Conservation (phyloP, 2,888 invertebrate species). For the Melikaiella ostensackeni region DNA sequence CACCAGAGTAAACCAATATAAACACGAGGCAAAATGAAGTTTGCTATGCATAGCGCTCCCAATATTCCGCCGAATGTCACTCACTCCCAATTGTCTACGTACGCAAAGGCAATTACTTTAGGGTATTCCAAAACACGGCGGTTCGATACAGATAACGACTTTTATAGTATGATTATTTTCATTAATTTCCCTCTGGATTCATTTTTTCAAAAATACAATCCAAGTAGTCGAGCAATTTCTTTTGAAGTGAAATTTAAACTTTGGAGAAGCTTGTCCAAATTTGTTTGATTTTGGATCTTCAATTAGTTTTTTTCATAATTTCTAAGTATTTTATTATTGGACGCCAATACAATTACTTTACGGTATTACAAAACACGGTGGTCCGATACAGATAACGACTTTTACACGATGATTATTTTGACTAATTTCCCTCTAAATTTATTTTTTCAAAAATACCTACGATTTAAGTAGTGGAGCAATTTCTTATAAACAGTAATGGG, state of each 20-base stretch:
- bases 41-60: neutral
- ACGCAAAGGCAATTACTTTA: constrained; percentile 26
- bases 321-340: no score
- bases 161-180: neutral
- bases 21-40: constrained; percentile 50
- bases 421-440: neutral
- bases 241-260: no score
- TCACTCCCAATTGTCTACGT: constrained; percentile 6
- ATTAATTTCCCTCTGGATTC: neutral
- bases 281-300: no score
- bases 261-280: no score
- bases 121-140: neutral
- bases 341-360: constrained; percentile 22
- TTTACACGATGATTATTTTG: neutral
- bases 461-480: no score
- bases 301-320: no score
- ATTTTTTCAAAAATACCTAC: no score
- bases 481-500: no score
- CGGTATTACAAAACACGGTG: neutral
- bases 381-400: neutral
- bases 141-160: neutral
- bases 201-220: no score
- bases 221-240: no score
- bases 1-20: constrained; percentile 55
- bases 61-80: constrained; percentile 21